Conservation (phyloP, 2,113 vertebrate genomes). For the Ahaetulla prasina region DNA sequence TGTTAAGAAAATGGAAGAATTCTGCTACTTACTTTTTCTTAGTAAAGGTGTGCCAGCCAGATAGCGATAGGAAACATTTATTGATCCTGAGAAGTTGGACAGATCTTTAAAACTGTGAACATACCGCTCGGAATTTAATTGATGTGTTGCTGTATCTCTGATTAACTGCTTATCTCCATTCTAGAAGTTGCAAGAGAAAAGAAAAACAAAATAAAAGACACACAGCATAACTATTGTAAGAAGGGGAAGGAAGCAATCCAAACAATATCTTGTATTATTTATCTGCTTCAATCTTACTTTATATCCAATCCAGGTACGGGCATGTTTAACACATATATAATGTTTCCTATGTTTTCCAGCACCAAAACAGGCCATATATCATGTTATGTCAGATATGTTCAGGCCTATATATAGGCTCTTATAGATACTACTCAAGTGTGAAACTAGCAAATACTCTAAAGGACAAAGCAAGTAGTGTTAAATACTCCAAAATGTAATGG, state of each 20-base stretch:
- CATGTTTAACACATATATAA: too few relatives aligned
- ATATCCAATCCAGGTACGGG: background rate
- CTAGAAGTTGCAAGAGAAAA: conserved; percentile 67
- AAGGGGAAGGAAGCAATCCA: background rate
- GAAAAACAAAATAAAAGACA: conserved; percentile 17
- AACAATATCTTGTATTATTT: conserved; percentile 24
- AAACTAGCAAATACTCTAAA: background rate
- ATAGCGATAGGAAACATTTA: conserved; percentile 93
- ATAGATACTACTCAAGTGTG: background rate
- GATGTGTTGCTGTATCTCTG: conserved; percentile 84
- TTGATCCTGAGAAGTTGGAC: conserved; percentile 91
- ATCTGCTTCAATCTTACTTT: background rate
- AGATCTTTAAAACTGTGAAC: conserved; percentile 87
- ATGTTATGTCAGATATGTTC: too few relatives aligned
- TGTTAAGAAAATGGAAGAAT: conserved; percentile 34
- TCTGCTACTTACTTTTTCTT: conserved; percentile 83
- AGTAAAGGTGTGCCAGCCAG: conserved; percentile 88
- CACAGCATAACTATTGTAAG: background rate
- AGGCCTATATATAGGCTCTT: too few relatives aligned
- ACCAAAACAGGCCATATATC: too few relatives aligned
- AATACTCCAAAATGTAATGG: background rate
- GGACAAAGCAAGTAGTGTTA: background rate
- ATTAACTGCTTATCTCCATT: conserved; percentile 87
- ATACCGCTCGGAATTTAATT: conserved; percentile 83
- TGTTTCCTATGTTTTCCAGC: too few relatives aligned